phyloP scores from a whole-genome alignment of 2,888 invertebrate species.

The Sminthurinus aureus region DNA sequence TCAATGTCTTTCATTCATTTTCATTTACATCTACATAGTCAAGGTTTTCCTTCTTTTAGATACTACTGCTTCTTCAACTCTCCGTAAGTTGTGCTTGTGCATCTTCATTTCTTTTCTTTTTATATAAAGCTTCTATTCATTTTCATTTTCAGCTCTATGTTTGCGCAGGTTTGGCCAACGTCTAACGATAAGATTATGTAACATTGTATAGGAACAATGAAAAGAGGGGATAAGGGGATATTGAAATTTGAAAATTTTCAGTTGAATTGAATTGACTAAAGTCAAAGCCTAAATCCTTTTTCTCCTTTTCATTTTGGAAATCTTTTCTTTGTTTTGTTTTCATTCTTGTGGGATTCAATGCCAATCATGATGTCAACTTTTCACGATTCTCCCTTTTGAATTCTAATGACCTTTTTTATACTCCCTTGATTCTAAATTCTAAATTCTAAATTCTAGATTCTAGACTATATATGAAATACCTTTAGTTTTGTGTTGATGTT shows the following conservation, averaged over 20 bases:
- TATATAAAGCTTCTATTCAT: neutral
- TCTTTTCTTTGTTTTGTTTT: slow-evolving; percentile 20
- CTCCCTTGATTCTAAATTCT: no score
- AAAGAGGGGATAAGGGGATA: no score
- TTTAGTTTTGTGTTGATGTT: no score
- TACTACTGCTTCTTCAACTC: neutral
- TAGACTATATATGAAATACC: no score
- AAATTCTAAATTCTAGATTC: no score
- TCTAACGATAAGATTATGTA: neutral
- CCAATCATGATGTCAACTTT: slow-evolving; percentile 42
- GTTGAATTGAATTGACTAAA: no score
- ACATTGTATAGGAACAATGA: no score
- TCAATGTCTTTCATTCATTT: slow-evolving; percentile 30
- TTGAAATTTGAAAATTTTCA: no score
- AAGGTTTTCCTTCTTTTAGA: slow-evolving; percentile 19
- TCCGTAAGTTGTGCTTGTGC: neutral
- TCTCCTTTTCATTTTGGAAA: slow-evolving; percentile 21
- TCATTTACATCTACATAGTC: neutral
- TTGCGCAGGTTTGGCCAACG: neutral
- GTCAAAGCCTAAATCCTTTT: no score
- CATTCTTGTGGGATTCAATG: slow-evolving; percentile 7
- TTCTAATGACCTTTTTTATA: slow-evolving; percentile 31
- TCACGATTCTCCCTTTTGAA: slow-evolving; percentile 27
- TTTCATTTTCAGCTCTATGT: neutral
- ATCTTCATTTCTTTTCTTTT: neutral